phyloP scores from a whole-genome alignment of 2,797 vertebrate genomes.

The Sebastes matsubarae region DNA sequence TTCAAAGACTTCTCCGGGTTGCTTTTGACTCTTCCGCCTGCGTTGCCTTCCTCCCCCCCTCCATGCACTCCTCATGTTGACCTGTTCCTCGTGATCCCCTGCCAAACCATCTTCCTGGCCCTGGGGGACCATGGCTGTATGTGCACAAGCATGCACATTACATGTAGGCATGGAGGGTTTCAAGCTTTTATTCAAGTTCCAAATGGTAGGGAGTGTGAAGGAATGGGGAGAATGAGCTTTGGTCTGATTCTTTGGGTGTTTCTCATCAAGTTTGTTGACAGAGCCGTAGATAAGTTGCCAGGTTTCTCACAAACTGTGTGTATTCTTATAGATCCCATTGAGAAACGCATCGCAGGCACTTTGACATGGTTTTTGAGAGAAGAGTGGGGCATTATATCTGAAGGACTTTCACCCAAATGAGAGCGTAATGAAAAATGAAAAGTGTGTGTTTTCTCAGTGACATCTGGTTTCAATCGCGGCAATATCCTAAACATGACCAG shows the following conservation, averaged over 20 bases:
- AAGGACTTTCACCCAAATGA: constrained; percentile 53
- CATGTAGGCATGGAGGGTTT: constrained; percentile 15
- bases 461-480: constrained; percentile 73
- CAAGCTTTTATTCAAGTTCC: constrained; percentile 17
- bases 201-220: too few relatives aligned
- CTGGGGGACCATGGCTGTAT: constrained; percentile 36
- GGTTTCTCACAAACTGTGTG: constrained; percentile 20
- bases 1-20: constrained; percentile 78
- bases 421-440: constrained; percentile 74
- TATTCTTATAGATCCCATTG: constrained; percentile 28
- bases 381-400: constrained; percentile 30
- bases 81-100: constrained; percentile 63
- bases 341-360: constrained; percentile 31
- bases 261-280: constrained; percentile 46
- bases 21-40: constrained; percentile 71
- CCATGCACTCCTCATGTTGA: constrained; percentile 58
- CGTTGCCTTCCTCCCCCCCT: constrained; percentile 22
- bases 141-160: constrained; percentile 26
- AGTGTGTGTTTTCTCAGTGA: constrained; percentile 64
- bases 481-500: constrained; percentile 76
- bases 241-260: constrained; percentile 16
- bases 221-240: constrained; percentile 34
- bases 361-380: constrained; percentile 21
- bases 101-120: constrained; percentile 64
- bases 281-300: constrained; percentile 26